Conservation (phyloP, 2,888 invertebrate species). For the Drosophila lutescens region DNA sequence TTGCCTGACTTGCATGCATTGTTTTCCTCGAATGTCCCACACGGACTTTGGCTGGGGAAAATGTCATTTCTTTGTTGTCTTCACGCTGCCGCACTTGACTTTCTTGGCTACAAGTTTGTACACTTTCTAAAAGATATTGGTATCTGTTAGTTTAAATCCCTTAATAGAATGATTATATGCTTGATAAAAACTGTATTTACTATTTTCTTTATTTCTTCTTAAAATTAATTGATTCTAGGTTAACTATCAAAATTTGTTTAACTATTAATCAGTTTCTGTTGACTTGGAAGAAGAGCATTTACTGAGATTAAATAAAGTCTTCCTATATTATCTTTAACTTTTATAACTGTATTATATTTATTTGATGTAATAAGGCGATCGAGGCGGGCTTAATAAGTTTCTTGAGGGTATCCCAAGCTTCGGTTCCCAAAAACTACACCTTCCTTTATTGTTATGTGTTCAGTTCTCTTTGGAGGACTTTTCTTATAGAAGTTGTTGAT, state of each 20-base stretch:
- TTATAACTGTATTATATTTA: too few relatives aligned
- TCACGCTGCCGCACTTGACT: constrained; percentile 34
- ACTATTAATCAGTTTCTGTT: too few relatives aligned
- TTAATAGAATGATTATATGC: background rate
- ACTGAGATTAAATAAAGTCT: too few relatives aligned
- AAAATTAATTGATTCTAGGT: too few relatives aligned
- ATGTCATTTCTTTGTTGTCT: constrained; percentile 33
- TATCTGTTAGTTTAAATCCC: background rate
- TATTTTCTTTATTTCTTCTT: too few relatives aligned
- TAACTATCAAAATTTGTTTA: too few relatives aligned
- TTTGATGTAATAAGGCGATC: too few relatives aligned
- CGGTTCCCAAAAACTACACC: background rate
- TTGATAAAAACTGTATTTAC: background rate
- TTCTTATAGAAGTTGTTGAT: background rate
- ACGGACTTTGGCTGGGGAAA: constrained; percentile 22
- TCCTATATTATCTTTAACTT: too few relatives aligned
- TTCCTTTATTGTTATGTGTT: background rate
- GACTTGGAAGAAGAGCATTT: too few relatives aligned
- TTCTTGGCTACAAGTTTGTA: constrained; percentile 22
- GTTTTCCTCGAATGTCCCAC: constrained; percentile 60
- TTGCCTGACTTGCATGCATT: constrained; percentile 66
- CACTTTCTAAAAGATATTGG: background rate
- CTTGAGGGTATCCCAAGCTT: background rate
- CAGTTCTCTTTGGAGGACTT: background rate
- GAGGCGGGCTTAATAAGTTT: background rate